Percentiles rank a stretch among this genome's conserved stretches.
Evolutionary conservation across 2,888 invertebrate genomes (phyloP).

Genomic region (Drosophila heteroneura): DNA sequence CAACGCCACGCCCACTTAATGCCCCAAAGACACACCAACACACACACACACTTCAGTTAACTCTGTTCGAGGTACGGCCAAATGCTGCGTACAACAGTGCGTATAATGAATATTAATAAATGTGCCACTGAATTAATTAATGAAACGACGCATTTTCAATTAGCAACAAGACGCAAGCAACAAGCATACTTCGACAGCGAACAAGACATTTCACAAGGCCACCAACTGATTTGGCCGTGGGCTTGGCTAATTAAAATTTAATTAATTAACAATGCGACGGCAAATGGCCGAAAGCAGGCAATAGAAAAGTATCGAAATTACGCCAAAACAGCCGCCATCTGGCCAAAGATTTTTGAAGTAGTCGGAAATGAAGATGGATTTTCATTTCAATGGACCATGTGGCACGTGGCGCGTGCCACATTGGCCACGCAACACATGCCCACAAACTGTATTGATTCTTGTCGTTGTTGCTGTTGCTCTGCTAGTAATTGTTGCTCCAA

Average conservation of each 20-base stretch:
- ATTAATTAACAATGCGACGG: constrained; percentile 71
- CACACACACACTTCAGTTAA: constrained; percentile 2
- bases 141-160: constrained; percentile 62
- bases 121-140: constrained; percentile 68
- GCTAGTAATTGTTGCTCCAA: constrained; percentile 66
- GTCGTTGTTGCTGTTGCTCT: constrained; percentile 40
- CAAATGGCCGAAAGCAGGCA: constrained; percentile 34
- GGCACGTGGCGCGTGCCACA: constrained; percentile 37
- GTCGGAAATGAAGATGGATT: constrained; percentile 40
- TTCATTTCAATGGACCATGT: constrained; percentile 31
- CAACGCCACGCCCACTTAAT: constrained; percentile 36
- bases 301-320: constrained; percentile 40
- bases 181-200: constrained; percentile 41
- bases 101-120: constrained; percentile 79
- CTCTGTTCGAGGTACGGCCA: neutral
- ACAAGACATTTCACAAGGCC: constrained; percentile 63
- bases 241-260: constrained; percentile 72
- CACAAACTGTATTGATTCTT: constrained; percentile 47
- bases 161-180: constrained; percentile 51
- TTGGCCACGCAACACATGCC: constrained; percentile 68
- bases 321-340: constrained; percentile 54
- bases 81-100: constrained; percentile 50
- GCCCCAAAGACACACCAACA: neutral
- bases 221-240: constrained; percentile 20
- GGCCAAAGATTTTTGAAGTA: constrained; percentile 34